Evolutionary conservation across 2,888 invertebrate species (phyloP), one percentile per base, ranked within the genome.

Genomic region (Epinotia demarniana): DNA sequence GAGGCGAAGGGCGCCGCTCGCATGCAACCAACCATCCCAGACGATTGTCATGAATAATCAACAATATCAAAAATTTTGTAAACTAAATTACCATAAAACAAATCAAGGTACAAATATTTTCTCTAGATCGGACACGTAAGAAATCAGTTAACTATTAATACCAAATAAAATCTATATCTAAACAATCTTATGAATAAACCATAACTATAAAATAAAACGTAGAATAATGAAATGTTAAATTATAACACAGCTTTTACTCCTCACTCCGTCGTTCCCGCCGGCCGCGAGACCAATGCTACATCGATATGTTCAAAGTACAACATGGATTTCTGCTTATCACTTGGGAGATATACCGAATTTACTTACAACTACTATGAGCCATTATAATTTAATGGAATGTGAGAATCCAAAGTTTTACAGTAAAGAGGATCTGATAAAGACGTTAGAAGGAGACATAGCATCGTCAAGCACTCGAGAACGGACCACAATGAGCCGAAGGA

Each of bases 171-270:
- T 90, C 91, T 93, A 93, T 84, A 91, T 93, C 93, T 93, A 94
- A 94, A 93, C 92, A 85, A 83, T 86, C 92, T 90, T 93, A 93
- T 79, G 84, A 90, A 90, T 92, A 93, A 93, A 93, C 89, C 92
- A 92, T 92, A 92, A 91, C 92, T 93, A 93, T 89, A 89, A 93
- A 93, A 93, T 92, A 93, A 93, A 93, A 92, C 91, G 61, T 78
- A 92, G 91, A 92, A 90, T 92, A 92, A 90, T 92, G 92, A 93
- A 92, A 91, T 91, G 92, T 93, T 92, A 93, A 91, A 91, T 92
- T 91, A 92, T 94, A 94, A 92, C 92, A 93, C 93, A 94, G 93
- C 91, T 92, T 90, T 91, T 86, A 87, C 88, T 87, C 89, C 90
- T 89, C 89, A 87, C 90, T 88, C 86, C 86, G 84, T 87, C 87